Evolutionary conservation across 2,797 vertebrate genomes (phyloP), one percentile per base, ranked within the genome.

Genomic region (Bradypus variegatus): DNA sequence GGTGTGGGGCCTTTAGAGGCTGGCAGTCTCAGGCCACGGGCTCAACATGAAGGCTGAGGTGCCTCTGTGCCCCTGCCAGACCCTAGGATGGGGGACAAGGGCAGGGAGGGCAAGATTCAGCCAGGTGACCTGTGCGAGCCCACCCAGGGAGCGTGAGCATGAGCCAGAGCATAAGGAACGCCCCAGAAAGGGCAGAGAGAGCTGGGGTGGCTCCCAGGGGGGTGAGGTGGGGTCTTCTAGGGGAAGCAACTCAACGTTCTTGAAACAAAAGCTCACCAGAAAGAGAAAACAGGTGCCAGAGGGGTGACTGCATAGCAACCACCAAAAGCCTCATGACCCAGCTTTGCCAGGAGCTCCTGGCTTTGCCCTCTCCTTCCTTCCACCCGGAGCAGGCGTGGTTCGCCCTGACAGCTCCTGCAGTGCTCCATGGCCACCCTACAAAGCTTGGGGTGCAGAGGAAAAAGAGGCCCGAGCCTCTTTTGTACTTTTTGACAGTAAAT

Each of bases 391-490:
- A 33, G 48, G 29, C 25, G 0, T 25, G 0, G 18, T 38, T n/a
- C 67, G 3, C 12, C 88, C 55, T 27, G 14, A 29, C 55, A 23
- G 41, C 41, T 41, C 76, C 76, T 38, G 50, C 33, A 21, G 64
- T 29, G 3, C n/a, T 8, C 53, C 60, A 38, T 8, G 2, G 8
- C 55, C 65, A 16, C 15, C 21, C 67, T 5, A 27, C 0, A 0
- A 41, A 55, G 25, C 6, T 31, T 2, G 1, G 36, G 12, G 36
- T 21, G 4, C 69, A 12, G 31, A 36, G 38, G 48, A 6, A 21
- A 67, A 18, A 36, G 58, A 58, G 23, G 15, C 13, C 65, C 1
- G 0, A 21, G 25, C 2, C 58, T 8, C 58, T 58, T 58, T 58
- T 58, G 58, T 58, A 58, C 21, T 58, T 58, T 58, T 58, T 21